Percentiles rank a stretch among this genome's conserved stretches.
These are phyloP conservation scores for Sympetrum striolatum DNA, from an alignment of 2,888 invertebrate genomes.

Conservation along the genomic window DNA sequence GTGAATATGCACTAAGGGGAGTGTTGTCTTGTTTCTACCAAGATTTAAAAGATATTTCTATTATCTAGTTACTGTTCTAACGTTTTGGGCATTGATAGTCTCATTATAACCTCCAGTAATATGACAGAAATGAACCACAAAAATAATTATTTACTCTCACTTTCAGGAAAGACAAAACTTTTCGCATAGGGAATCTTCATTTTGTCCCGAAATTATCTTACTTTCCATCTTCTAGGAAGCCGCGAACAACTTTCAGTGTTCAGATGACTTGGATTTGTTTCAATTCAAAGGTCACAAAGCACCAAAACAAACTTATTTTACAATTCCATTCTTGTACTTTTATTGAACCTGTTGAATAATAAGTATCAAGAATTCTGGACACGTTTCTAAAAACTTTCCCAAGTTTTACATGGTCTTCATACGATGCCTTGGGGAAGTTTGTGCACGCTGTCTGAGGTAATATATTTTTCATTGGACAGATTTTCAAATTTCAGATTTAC, in stretches of 20 bases:
- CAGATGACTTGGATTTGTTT: background rate
- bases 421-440: too few relatives aligned
- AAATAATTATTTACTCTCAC: background rate
- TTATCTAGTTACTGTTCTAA: too few relatives aligned
- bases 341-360: conserved; percentile 29
- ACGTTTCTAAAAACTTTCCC: background rate
- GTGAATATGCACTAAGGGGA: too few relatives aligned
- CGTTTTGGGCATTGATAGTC: too few relatives aligned
- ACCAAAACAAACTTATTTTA: background rate
- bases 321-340: background rate
- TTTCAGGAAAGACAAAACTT: background rate
- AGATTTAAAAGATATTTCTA: too few relatives aligned
- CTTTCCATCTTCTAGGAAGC: background rate
- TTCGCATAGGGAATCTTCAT: background rate
- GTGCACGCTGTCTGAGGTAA: too few relatives aligned
- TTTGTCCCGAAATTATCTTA: background rate
- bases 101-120: too few relatives aligned
- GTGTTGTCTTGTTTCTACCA: too few relatives aligned
- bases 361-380: conserved; percentile 1
- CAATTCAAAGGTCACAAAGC: conserved; percentile 3
- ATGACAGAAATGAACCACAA: too few relatives aligned
- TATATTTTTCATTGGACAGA: too few relatives aligned
- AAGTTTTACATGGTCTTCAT: background rate
- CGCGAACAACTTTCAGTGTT: background rate
- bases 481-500: too few relatives aligned